Conservation (phyloP, 2,888 invertebrate species). For the Idaea dimidiata region DNA sequence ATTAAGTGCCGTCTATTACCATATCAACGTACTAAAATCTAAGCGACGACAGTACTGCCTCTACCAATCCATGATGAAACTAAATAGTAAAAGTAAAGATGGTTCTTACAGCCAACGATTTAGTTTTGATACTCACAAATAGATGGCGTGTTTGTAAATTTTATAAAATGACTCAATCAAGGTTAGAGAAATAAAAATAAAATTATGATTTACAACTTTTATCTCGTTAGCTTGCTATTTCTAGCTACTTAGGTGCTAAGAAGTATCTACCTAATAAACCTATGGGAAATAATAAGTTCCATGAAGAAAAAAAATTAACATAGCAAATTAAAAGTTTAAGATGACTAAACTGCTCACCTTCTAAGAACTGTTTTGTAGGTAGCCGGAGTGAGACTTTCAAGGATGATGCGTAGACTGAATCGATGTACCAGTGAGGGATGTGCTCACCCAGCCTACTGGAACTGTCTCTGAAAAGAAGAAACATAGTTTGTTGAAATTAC, state of each 20-base stretch:
- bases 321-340: not conserved
- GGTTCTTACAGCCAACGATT: not conserved
- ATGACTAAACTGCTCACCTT: constrained; percentile 50
- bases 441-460: constrained; percentile 68
- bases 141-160: not conserved
- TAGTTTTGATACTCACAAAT: not conserved
- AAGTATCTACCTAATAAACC: not conserved
- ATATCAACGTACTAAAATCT: not conserved
- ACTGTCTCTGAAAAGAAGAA: constrained; percentile 55
- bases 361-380: constrained; percentile 71
- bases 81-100: not conserved
- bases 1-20: constrained; percentile 13
- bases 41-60: not conserved
- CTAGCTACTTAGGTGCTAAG: not conserved
- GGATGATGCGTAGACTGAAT: constrained; percentile 73
- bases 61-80: not conserved
- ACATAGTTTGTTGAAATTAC: not conserved
- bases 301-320: too few species aligned
- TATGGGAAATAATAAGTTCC: not conserved
- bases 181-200: not conserved
- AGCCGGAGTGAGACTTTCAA: constrained; percentile 72
- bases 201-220: constrained; percentile 1
- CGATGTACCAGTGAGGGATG: constrained; percentile 76
- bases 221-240: not conserved
- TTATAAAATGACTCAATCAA: not conserved